These are phyloP conservation scores for Enteromius mattozi DNA, from an alignment of 2,797 vertebrate genomes.

Conservation along the genomic window DNA sequence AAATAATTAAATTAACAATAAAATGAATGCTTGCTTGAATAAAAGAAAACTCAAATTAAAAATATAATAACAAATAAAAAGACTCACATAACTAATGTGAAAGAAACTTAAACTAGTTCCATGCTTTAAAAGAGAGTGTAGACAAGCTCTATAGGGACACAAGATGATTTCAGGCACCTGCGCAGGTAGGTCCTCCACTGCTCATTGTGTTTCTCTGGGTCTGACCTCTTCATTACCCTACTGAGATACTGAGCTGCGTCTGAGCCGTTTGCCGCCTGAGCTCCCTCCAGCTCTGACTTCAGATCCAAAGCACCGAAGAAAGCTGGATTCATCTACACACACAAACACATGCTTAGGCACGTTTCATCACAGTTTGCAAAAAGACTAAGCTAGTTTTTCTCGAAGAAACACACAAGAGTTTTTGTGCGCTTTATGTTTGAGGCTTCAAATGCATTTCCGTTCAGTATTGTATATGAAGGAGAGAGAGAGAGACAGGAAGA, in stretches of 20 bases:
- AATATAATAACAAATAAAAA: background rate
- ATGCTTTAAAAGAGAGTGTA: background rate
- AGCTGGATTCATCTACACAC: constrained; percentile 83
- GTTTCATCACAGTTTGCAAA: constrained; percentile 12
- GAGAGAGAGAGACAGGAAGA: constrained; percentile 19
- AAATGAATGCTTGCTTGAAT: background rate
- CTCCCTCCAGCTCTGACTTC: constrained; percentile 86
- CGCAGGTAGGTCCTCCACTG: constrained; percentile 96
- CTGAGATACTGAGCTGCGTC: constrained; percentile 88
- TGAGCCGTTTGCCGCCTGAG: constrained; percentile 73
- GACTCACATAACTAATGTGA: background rate
- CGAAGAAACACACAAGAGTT: background rate
- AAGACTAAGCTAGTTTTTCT: constrained; percentile 17
- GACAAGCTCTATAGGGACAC: background rate
- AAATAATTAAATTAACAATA: background rate
- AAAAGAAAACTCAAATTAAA: background rate
- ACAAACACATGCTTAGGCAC: constrained; percentile 60
- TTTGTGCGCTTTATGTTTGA: constrained; percentile 34
- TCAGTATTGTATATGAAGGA: constrained; percentile 20
- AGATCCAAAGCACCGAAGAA: constrained; percentile 88
- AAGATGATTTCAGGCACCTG: constrained; percentile 77
- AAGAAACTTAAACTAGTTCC: background rate
- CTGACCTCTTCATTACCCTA: constrained; percentile 87
- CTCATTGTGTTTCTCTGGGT: constrained; percentile 86
- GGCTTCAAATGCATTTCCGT: constrained; percentile 32